phyloP scores from a whole-genome alignment of 2,888 invertebrate species.

The Idaea aversata region DNA sequence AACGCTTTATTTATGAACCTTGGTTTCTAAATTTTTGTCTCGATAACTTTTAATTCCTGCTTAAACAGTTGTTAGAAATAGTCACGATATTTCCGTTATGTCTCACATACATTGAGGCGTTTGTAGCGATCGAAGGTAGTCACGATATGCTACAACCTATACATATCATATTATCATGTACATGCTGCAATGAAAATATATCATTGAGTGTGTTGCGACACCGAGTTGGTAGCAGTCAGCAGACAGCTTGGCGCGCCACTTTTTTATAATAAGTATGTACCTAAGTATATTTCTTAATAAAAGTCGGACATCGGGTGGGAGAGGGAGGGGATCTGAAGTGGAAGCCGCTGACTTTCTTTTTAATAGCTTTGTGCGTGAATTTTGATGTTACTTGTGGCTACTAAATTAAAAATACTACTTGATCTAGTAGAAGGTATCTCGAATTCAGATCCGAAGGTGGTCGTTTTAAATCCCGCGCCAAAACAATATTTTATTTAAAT shows the following conservation, averaged over 20 bases:
- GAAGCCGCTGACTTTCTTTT: conserved; percentile 72
- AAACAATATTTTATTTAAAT: background rate
- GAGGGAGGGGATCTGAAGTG: conserved; percentile 43
- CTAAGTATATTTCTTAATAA: conserved; percentile 56
- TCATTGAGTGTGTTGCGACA: conserved; percentile 50
- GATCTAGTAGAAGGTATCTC: background rate
- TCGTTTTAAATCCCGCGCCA: background rate
- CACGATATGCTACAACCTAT: background rate
- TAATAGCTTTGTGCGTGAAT: conserved; percentile 49
- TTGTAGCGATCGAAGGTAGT: conserved; percentile 27
- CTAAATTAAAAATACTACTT: background rate
- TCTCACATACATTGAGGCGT: conserved; percentile 40
- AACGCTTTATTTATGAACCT: conserved; percentile 6
- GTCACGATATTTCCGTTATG: conserved; percentile 11
- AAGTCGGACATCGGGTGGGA: conserved; percentile 59
- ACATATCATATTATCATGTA: conserved; percentile 22
- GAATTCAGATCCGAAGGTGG: background rate
- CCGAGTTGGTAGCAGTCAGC: conserved; percentile 65
- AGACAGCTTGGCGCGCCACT: conserved; percentile 78
- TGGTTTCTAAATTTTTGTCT: conserved; percentile 12
- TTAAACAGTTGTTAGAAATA: conserved; percentile 6
- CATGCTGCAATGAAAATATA: conserved; percentile 38
- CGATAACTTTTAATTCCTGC: conserved; percentile 31
- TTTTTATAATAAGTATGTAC: conserved; percentile 50
- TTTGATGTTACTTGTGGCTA: background rate